Evolutionary conservation across 2,113 vertebrate species (phyloP), one percentile per base, ranked within the genome.

Genomic region (Glareola pratincola): DNA sequence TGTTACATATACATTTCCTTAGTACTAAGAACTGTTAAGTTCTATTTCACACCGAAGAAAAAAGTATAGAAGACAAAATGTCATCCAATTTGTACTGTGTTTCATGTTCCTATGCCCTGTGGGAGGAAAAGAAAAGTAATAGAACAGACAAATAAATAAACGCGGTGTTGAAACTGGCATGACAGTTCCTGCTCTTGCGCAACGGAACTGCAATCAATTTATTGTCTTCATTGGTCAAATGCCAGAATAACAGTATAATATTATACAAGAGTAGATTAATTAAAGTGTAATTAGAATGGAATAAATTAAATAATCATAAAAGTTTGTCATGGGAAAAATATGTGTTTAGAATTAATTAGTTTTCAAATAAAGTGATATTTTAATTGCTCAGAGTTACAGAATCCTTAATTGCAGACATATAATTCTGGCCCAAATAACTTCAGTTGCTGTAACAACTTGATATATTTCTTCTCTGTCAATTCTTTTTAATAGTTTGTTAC

Each of bases 311-410:
- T 88, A 96, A 97, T 97, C 95, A 88, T 94, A 92, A 96, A 93
- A 95, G 96, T 97, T 98, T 97, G 98, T 98, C 98, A 98, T 98
- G 97, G 98, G 97, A 96, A 98, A 98, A 98, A 97, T 98, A 98
- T 98, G 98, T 97, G 97, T 97, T 97, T 97, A 96, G 97, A 98
- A 98, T 98, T 98, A 98, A 98, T 98, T 98, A 98, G 97, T 97
- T 98, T 98, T 98, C 97, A 98, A 98, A 98, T 97, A 96, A 96
- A 98, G 95, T 97, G 83, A 98, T 98, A 96, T 96, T 98, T 97
- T 98, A 98, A 98, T 98, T 98, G 97, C 98, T 96, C 88, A 95
- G 86, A 97, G 97, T 98, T 98, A 97, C 91, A 96, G 98, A 96
- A 96, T 86, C 93, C 91, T 98, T 98, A 98, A 98, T 98, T 98